Evolutionary conservation across 37 sponge, comb jelly and placozoan species (phyloP).

Genomic region (Petrosia ficiformis): DNA sequence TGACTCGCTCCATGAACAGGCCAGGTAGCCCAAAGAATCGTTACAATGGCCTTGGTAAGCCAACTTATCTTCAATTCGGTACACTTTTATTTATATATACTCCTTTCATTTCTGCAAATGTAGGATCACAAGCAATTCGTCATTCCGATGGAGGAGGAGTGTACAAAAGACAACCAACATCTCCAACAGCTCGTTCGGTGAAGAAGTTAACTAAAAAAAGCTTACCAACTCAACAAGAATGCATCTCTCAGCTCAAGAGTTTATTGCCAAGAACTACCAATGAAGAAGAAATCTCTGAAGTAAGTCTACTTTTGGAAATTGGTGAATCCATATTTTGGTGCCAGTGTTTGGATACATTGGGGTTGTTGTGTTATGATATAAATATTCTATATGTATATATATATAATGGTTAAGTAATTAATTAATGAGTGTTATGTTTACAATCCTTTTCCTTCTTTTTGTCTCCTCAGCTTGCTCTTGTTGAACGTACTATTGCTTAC

Average conservation of each 20-base stretch:
- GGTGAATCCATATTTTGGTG: not conserved
- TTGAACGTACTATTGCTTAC: conserved; percentile 64
- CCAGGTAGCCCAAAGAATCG: not conserved
- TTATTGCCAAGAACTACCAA: conserved; percentile 43
- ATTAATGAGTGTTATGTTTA: too few relatives aligned
- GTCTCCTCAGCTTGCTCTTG: conserved; percentile 64
- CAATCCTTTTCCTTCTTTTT: too few relatives aligned
- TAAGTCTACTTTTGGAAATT: not conserved
- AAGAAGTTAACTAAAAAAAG: not conserved
- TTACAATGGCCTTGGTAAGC: not conserved
- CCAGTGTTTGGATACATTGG: too few relatives aligned
- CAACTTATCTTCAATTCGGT: not conserved
- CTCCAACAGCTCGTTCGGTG: conserved; percentile 20
- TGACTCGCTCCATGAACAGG: conserved; percentile 5
- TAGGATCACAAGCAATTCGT: not conserved
- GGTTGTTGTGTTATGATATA: too few relatives aligned
- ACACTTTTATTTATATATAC: not conserved
- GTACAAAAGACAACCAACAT: conserved; percentile 24
- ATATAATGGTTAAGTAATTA: too few relatives aligned
- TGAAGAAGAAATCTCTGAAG: conserved; percentile 28
- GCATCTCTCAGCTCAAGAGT: conserved; percentile 32
- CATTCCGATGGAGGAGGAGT: not conserved
- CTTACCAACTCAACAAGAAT: conserved; percentile 3
- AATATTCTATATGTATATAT: too few relatives aligned
- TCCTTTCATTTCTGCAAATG: not conserved